Conservation (phyloP, 2,113 vertebrate species). For the Holacanthus passer region DNA sequence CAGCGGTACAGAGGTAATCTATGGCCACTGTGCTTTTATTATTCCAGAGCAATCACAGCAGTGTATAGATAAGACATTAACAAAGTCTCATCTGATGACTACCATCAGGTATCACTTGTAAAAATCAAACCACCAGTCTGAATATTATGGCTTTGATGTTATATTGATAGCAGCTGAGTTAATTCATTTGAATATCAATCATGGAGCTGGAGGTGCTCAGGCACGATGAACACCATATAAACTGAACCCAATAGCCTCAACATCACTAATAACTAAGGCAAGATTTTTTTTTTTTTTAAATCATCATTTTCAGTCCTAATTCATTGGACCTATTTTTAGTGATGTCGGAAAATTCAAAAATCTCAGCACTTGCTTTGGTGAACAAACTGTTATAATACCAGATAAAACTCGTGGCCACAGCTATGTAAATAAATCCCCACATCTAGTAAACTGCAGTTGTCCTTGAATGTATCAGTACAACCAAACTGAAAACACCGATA, state of each 20-base stretch:
- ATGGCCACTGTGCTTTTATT: not conserved
- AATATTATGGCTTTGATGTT: not conserved
- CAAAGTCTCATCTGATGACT: slow-evolving; percentile 3
- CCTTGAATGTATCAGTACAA: not conserved
- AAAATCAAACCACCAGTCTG: slow-evolving; percentile 2
- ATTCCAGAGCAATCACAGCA: slow-evolving; percentile 24
- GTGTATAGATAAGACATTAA: not conserved
- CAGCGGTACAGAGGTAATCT: slow-evolving; percentile 11
- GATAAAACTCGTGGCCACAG: not conserved
- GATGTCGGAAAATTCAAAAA: not conserved
- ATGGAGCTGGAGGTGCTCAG: not conserved
- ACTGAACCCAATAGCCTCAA: not conserved
- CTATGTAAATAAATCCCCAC: not conserved
- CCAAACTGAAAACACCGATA: not conserved
- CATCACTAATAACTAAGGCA: not conserved
- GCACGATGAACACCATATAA: not conserved
- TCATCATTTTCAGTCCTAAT: not conserved
- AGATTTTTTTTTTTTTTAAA: not conserved
- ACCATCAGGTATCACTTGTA: not conserved
- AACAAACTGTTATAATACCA: not conserved
- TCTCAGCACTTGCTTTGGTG: not conserved
- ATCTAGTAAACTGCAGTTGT: not conserved
- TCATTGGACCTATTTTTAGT: not conserved
- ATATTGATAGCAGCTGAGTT: not conserved
- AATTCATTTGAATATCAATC: not conserved